These are phyloP conservation scores for Suncus etruscus DNA, from an alignment of 2,113 vertebrate species.

Conservation along the genomic window DNA sequence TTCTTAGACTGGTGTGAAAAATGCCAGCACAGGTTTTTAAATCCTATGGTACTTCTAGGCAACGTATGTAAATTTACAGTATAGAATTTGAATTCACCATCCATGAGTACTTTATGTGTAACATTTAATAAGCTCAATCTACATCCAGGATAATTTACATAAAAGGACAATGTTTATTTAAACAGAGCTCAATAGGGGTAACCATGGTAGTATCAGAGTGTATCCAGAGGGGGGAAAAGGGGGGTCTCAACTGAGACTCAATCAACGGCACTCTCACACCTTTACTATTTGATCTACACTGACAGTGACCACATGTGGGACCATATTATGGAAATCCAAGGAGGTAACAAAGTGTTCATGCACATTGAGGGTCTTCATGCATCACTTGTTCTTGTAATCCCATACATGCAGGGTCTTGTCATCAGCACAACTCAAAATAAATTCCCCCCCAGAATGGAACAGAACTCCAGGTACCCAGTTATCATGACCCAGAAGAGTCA, in stretches of 20 bases:
- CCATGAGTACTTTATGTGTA: slow-evolving; percentile 99
- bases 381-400: too few relatives aligned
- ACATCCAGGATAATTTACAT: slow-evolving; percentile 99
- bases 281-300: slow-evolving; percentile 99
- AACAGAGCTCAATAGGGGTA: slow-evolving; percentile 96
- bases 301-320: slow-evolving; percentile 98
- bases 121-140: slow-evolving; percentile 99
- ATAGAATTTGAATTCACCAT: slow-evolving; percentile 99
- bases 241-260: slow-evolving; percentile 87
- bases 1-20: slow-evolving; percentile 95
- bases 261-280: slow-evolving; percentile 99
- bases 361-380: too few relatives aligned
- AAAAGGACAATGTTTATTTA: slow-evolving; percentile 99
- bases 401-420: slow-evolving; percentile 99
- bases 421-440: slow-evolving; percentile 99
- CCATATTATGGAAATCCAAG: slow-evolving; percentile 98
- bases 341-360: too few relatives aligned
- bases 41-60: slow-evolving; percentile 99
- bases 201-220: slow-evolving; percentile 97
- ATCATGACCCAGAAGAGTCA: slow-evolving; percentile 99
- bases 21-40: slow-evolving; percentile 96
- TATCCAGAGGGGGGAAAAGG: slow-evolving; percentile 92
- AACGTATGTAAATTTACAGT: slow-evolving; percentile 99
- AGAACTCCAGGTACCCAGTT: slow-evolving; percentile 99
- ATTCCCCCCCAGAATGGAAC: slow-evolving; percentile 98